phyloP scores from a whole-genome alignment of 2,888 invertebrate species.

The Trichogramma evanescens region DNA sequence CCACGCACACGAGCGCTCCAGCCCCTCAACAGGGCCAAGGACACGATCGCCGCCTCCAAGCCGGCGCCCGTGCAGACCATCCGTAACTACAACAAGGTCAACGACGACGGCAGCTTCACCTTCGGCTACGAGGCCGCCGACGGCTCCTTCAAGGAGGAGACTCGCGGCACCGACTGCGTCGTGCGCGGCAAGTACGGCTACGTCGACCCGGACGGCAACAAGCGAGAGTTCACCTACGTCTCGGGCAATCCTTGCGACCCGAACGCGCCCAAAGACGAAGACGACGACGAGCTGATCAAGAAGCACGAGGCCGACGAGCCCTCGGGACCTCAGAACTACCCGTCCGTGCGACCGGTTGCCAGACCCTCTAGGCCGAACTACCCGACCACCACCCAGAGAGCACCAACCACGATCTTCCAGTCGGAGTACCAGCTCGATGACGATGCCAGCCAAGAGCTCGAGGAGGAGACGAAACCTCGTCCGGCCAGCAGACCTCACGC shows the following conservation, averaged over 20 bases:
- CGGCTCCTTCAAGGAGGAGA: conserved; percentile 81
- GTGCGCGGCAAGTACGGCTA: conserved; percentile 83
- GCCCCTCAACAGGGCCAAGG: conserved; percentile 51
- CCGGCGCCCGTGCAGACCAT: conserved; percentile 75
- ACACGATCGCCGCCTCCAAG: conserved; percentile 52
- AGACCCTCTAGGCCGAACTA: conserved; percentile 48
- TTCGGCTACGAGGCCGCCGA: conserved; percentile 81
- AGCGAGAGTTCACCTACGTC: conserved; percentile 78
- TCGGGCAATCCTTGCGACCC: conserved; percentile 82
- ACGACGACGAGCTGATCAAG: conserved; percentile 49
- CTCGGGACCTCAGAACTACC: conserved; percentile 58
- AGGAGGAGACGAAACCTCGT: conserved; percentile 52
- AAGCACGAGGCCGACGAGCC: conserved; percentile 55
- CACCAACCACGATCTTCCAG: conserved; percentile 66
- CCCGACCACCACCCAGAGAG: conserved; percentile 46
- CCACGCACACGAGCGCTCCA: conserved; percentile 41
- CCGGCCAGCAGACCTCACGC: conserved; percentile 28
- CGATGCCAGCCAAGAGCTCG: conserved; percentile 54
- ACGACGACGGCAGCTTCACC: conserved; percentile 78
- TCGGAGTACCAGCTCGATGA: conserved; percentile 56
- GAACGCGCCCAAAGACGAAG: conserved; percentile 67
- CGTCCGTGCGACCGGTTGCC: conserved; percentile 49
- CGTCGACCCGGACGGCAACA: conserved; percentile 79
- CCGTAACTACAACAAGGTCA: conserved; percentile 74
- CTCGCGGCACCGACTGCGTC: conserved; percentile 77